Percentiles rank a stretch among this genome's conserved stretches.
phyloP scores from a whole-genome alignment of 2,797 vertebrate species.

The Gallinago nigripennis region DNA sequence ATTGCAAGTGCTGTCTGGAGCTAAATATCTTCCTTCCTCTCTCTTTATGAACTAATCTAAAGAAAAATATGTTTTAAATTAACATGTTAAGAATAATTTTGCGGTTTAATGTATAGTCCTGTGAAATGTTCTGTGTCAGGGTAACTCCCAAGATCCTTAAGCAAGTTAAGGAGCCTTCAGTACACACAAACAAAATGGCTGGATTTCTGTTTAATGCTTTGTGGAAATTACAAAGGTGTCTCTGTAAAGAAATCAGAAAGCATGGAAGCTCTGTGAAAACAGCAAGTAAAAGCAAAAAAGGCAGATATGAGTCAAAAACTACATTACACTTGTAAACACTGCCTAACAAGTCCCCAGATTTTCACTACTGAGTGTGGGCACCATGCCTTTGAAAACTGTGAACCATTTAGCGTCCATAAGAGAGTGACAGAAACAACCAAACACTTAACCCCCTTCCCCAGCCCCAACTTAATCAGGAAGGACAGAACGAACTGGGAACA shows the following conservation, averaged over 20 bases:
- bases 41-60: conserved; percentile 46
- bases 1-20: conserved; percentile 54
- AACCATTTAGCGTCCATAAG: neutral
- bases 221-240: neutral
- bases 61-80: conserved; percentile 63
- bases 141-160: neutral
- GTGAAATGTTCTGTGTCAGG: neutral
- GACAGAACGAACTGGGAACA: neutral
- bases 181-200: neutral
- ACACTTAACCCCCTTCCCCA: neutral
- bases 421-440: neutral
- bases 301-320: neutral
- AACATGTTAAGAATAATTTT: conserved; percentile 36
- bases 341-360: neutral
- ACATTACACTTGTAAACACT: neutral
- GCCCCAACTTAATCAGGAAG: neutral
- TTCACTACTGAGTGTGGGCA: neutral
- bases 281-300: neutral
- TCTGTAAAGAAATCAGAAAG: neutral
- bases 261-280: neutral
- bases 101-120: neutral
- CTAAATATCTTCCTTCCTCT: conserved; percentile 61
- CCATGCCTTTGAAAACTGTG: neutral
- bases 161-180: neutral
- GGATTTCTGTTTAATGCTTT: neutral